These are phyloP conservation scores for Pachliopta kotzebuea DNA, from an alignment of 2,888 invertebrate species.

Conservation along the genomic window DNA sequence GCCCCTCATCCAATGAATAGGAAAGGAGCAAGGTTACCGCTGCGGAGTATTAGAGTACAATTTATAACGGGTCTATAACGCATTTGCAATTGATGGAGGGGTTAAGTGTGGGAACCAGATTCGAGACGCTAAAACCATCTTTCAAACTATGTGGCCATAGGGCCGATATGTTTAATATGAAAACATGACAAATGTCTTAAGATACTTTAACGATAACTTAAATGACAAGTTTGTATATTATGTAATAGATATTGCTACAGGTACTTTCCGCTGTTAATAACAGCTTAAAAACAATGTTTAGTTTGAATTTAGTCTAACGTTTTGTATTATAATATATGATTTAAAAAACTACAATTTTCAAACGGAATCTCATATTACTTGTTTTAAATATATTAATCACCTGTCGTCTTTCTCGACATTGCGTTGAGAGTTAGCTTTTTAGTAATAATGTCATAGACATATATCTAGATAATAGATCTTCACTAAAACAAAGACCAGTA, in stretches of 20 bases:
- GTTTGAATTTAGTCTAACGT: too few species aligned
- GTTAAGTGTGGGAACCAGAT: constrained; percentile 18
- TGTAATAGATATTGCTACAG: too few species aligned
- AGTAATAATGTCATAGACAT: not conserved
- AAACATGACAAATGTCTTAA: not conserved
- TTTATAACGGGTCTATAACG: constrained; percentile 20
- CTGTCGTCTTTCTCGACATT: too few species aligned
- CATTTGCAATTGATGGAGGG: constrained; percentile 24
- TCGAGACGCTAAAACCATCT: not conserved
- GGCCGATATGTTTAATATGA: constrained; percentile 1
- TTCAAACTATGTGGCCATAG: constrained; percentile 8
- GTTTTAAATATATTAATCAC: too few species aligned
- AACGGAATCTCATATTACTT: too few species aligned
- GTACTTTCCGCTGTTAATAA: too few species aligned
- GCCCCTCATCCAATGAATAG: constrained; percentile 1
- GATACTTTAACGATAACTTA: not conserved
- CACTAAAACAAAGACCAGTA: not conserved
- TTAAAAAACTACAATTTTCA: too few species aligned
- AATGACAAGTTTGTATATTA: not conserved
- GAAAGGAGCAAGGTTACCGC: constrained; percentile 4
- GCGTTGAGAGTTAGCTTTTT: too few species aligned
- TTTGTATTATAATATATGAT: too few species aligned
- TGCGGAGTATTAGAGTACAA: constrained; percentile 21
- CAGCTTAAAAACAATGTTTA: too few species aligned
- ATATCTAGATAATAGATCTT: constrained; percentile 15